Evolutionary conservation across 2,113 vertebrate genomes (phyloP).

Genomic region (Narcine bancroftii): DNA sequence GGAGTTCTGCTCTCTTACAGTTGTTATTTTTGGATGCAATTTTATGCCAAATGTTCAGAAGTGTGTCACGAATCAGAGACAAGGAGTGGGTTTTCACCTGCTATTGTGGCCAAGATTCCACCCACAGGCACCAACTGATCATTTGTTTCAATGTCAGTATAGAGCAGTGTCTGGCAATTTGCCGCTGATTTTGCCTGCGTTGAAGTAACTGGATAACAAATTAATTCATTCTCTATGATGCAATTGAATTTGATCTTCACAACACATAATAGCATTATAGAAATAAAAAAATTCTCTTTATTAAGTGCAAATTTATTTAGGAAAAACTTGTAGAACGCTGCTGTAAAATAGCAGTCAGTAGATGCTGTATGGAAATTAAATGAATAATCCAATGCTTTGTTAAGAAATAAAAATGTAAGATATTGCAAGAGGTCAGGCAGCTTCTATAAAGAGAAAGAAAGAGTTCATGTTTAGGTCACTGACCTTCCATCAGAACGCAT

Average conservation of each 20-base stretch:
- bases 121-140: background rate
- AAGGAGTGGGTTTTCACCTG: background rate
- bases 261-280: background rate
- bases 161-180: background rate
- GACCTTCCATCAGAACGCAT: background rate
- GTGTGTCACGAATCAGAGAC: background rate
- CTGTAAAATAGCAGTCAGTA: background rate
- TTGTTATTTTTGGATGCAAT: background rate
- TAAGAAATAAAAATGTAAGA: too few species aligned
- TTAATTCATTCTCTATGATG: background rate
- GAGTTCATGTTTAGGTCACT: too few species aligned
- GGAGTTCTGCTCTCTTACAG: background rate
- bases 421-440: too few species aligned
- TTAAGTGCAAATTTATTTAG: background rate
- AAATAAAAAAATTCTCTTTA: background rate
- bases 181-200: background rate
- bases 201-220: background rate
- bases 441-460: too few species aligned
- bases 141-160: background rate
- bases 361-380: background rate
- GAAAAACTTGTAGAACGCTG: background rate
- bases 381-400: too few species aligned
- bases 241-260: background rate
- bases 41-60: background rate
- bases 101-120: background rate